These are phyloP conservation scores for Achroia grisella DNA, from an alignment of 1,140 invertebrate species.

Conservation along the genomic window DNA sequence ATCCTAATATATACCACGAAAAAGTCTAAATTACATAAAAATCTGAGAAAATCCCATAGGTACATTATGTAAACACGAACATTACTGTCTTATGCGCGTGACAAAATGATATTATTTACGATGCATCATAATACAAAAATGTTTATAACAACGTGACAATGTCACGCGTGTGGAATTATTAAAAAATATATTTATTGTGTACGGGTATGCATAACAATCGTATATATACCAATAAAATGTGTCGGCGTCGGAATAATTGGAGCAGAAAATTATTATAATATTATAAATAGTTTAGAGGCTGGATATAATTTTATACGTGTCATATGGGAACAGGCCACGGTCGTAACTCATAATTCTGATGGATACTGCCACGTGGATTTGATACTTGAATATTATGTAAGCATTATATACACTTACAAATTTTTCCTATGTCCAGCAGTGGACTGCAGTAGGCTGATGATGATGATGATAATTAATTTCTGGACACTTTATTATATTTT, in stretches of 20 bases:
- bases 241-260: conserved; percentile 66
- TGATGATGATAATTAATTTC: too few relatives aligned
- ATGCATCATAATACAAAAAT: conserved; percentile 20
- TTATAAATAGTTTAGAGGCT: conserved; percentile 70
- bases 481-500: too few relatives aligned
- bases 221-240: conserved; percentile 66
- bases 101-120: conserved; percentile 37
- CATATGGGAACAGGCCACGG: conserved; percentile 45
- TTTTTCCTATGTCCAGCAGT: too few relatives aligned
- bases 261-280: conserved; percentile 69
- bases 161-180: conserved; percentile 34
- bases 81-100: conserved; percentile 19
- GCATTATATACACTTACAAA: too few relatives aligned
- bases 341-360: conserved; percentile 61
- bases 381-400: conserved; percentile 34
- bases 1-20: conserved; percentile 18
- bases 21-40: conserved; percentile 11
- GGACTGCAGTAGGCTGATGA: too few relatives aligned
- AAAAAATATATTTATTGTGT: conserved; percentile 52
- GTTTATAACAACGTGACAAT: conserved; percentile 50
- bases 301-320: conserved; percentile 61
- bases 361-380: conserved; percentile 21
- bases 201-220: conserved; percentile 54
- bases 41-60: conserved; percentile 13
- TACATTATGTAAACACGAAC: conserved; percentile 30